These are phyloP conservation scores for Nymphalis io DNA, from an alignment of 1,140 invertebrate species.

Conservation along the genomic window DNA sequence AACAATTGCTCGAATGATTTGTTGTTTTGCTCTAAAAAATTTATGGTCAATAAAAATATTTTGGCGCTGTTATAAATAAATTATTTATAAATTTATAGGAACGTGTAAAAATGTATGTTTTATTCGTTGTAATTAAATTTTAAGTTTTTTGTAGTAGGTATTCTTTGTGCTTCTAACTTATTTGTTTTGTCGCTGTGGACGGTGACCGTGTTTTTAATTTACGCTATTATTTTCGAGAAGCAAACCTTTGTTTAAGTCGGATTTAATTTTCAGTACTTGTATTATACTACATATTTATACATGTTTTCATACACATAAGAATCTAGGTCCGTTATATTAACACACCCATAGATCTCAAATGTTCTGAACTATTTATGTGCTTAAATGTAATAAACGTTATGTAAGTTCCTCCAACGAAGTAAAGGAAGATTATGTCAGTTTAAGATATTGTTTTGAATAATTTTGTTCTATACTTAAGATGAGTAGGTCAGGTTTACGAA, in stretches of 20 bases:
- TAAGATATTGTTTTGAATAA: background rate
- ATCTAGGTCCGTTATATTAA: no score
- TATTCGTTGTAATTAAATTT: background rate
- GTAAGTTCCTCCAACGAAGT: fast-evolving
- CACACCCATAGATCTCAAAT: no score
- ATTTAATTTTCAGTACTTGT: no score
- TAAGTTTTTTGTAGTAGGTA: no score
- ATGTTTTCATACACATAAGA: no score
- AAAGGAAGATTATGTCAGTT: background rate
- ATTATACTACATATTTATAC: no score
- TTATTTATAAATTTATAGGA: background rate
- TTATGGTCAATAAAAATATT: constrained; percentile 44
- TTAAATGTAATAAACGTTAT: no score
- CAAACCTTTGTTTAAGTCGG: no score
- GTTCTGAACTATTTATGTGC: no score
- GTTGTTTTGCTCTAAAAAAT: constrained; percentile 42
- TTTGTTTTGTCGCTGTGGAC: background rate
- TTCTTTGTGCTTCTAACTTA: constrained; percentile 1
- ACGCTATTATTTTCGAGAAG: no score
- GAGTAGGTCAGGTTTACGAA: background rate
- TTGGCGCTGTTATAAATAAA: constrained; percentile 26
- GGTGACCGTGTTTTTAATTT: no score
- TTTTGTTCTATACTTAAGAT: background rate
- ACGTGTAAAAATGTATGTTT: background rate
- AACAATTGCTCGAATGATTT: constrained; percentile 38